These are phyloP conservation scores for Symphodus melops DNA, from an alignment of 2,113 vertebrate species.

Conservation along the genomic window DNA sequence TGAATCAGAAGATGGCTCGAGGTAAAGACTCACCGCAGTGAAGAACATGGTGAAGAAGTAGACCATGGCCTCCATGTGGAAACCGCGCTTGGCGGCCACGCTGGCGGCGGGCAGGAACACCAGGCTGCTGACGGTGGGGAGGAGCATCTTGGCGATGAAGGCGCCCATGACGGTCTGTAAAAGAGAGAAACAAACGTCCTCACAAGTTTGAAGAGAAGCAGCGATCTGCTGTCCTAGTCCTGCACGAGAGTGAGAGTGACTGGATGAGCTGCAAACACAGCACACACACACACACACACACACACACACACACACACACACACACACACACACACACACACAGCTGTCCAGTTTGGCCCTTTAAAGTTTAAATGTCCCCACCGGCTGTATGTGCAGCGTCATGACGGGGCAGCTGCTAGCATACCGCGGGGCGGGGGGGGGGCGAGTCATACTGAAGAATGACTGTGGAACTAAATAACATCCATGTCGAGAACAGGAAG, in stretches of 20 bases:
- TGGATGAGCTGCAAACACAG: constrained; percentile 9
- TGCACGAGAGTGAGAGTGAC: not conserved
- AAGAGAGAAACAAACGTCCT: not conserved
- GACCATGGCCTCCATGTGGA: constrained; percentile 99
- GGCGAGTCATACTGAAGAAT: constrained; percentile 3
- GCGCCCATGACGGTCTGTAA: constrained; percentile 86
- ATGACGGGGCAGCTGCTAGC: constrained; percentile 72
- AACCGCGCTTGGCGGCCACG: constrained; percentile 91
- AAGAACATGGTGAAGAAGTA: constrained; percentile 99
- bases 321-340: constrained; percentile 31
- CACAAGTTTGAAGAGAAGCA: not conserved
- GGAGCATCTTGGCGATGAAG: constrained; percentile 91
- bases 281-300: not conserved
- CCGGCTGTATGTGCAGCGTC: constrained; percentile 57
- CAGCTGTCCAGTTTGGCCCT: constrained; percentile 79
- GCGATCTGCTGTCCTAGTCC: constrained; percentile 13
- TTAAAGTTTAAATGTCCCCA: constrained; percentile 87
- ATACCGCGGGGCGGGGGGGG: constrained; percentile 62
- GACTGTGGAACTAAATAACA: not conserved
- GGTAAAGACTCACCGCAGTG: constrained; percentile 91
- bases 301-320: constrained; percentile 57
- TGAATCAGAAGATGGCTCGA: too few relatives aligned
- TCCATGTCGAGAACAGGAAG: too few relatives aligned
- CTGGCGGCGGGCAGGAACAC: constrained; percentile 92
- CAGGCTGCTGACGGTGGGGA: constrained; percentile 94